Evolutionary conservation across 2,113 vertebrate genomes (phyloP).

Genomic region (Laticauda colubrina): DNA sequence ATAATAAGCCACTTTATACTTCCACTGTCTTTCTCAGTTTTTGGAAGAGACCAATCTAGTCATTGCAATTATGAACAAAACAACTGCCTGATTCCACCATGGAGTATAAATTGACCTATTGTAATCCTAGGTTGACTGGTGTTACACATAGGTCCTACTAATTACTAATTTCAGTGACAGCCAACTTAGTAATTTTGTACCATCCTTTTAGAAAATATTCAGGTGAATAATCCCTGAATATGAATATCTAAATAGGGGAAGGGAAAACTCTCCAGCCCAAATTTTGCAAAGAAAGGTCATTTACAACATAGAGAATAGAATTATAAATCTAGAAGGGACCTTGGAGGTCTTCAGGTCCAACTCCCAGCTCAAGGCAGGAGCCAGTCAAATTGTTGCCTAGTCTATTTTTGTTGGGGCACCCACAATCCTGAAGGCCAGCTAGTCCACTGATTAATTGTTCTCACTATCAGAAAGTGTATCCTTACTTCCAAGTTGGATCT

Average conservation of each 20-base stretch:
- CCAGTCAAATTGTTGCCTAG: background rate
- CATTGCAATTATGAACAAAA: background rate
- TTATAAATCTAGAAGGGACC: no score
- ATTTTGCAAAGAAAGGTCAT: background rate
- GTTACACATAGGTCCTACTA: background rate
- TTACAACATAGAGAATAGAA: background rate
- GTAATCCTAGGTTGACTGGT: background rate
- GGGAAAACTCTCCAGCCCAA: background rate
- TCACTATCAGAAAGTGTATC: background rate
- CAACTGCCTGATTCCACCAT: background rate
- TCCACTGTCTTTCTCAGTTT: background rate
- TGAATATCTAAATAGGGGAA: background rate
- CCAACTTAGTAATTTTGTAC: background rate
- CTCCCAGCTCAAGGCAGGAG: background rate
- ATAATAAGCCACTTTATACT: background rate
- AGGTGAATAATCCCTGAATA: background rate
- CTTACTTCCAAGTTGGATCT: background rate
- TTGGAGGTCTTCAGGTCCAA: background rate
- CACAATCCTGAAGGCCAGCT: background rate
- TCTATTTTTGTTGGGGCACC: background rate
- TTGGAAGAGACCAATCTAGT: background rate
- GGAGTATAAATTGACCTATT: background rate
- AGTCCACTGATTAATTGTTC: background rate
- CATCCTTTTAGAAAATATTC: background rate
- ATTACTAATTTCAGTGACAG: background rate